phyloP scores from a whole-genome alignment of 2,888 invertebrate species.

The Portevinia maculata region DNA sequence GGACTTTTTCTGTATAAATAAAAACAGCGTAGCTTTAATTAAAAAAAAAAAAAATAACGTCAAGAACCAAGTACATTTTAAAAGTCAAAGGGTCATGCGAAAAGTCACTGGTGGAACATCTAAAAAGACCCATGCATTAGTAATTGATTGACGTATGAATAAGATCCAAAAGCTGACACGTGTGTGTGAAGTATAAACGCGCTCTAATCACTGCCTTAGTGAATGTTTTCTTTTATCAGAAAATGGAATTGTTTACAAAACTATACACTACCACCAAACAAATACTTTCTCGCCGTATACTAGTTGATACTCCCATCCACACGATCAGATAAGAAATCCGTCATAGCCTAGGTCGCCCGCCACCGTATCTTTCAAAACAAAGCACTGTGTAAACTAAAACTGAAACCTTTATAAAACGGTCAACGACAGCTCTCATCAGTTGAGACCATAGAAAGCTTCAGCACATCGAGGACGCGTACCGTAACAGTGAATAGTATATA shows the following conservation, averaged over 20 bases:
- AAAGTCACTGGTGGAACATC: too few relatives aligned
- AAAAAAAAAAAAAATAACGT: too few relatives aligned
- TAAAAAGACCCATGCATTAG: not conserved
- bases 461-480: constrained; percentile 38
- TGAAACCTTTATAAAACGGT: constrained; percentile 62
- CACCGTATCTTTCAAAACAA: constrained; percentile 35
- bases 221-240: constrained; percentile 59
- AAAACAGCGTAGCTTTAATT: too few relatives aligned
- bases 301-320: constrained; percentile 39
- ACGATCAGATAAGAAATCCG: constrained; percentile 64
- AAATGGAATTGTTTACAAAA: constrained; percentile 52
- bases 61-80: too few relatives aligned
- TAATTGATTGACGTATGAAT: constrained; percentile 17
- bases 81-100: not conserved
- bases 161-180: constrained; percentile 6
- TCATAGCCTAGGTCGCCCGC: not conserved
- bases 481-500: constrained; percentile 15
- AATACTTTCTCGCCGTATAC: constrained; percentile 29
- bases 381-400: constrained; percentile 37
- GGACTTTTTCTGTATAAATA: too few relatives aligned
- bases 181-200: constrained; percentile 11
- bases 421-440: constrained; percentile 33
- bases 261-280: constrained; percentile 5
- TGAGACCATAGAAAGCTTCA: constrained; percentile 67
- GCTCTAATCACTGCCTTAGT: constrained; percentile 48